phyloP scores from a whole-genome alignment of 2,113 vertebrate species.

The Nestor notabilis region DNA sequence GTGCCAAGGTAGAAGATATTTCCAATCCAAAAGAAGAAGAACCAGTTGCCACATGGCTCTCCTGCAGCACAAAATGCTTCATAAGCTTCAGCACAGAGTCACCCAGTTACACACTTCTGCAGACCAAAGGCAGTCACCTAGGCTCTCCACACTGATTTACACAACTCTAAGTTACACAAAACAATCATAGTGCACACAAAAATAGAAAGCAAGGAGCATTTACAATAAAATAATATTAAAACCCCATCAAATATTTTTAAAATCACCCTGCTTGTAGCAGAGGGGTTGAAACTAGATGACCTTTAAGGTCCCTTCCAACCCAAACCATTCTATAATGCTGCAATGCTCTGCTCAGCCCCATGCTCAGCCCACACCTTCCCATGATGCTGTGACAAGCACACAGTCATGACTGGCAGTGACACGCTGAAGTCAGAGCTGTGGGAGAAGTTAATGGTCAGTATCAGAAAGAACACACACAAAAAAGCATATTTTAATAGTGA shows the following conservation, averaged over 20 bases:
- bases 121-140: accelerated
- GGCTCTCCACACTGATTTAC: background rate
- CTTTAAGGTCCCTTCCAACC: background rate
- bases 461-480: background rate
- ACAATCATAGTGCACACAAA: accelerated
- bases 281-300: background rate
- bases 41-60: too few species aligned
- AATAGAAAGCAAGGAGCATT: background rate
- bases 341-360: background rate
- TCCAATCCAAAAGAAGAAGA: background rate
- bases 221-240: background rate
- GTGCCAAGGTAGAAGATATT: accelerated
- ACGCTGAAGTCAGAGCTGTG: accelerated
- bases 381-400: accelerated
- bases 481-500: accelerated
- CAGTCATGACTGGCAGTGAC: background rate
- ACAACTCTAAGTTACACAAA: accelerated
- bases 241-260: background rate
- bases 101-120: accelerated
- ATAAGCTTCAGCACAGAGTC: background rate
- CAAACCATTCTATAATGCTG: background rate
- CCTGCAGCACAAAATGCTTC: background rate
- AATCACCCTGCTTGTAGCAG: background rate
- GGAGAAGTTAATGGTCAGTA: background rate
- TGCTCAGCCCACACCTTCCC: accelerated